These are phyloP conservation scores for Batillaria attramentaria DNA, from an alignment of 1,140 invertebrate species.

Conservation along the genomic window DNA sequence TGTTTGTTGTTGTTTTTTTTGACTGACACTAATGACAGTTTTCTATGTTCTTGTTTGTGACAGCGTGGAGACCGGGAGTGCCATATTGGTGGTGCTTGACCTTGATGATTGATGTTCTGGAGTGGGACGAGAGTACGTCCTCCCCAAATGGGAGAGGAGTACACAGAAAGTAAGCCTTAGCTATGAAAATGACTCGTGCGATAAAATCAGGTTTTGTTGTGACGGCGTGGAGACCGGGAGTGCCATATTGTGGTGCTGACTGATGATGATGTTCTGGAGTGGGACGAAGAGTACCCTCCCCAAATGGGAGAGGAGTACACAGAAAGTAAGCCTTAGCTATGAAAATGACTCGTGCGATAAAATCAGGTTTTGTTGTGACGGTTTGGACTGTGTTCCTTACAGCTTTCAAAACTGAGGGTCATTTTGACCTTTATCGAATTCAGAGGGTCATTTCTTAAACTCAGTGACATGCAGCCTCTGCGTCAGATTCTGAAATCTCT, in stretches of 20 bases:
- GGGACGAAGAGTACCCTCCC: slow-evolving; percentile 99
- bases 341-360: too few relatives aligned
- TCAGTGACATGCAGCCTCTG: too few relatives aligned
- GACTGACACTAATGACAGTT: too few relatives aligned
- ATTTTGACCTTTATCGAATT: too few relatives aligned
- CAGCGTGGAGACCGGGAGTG: slow-evolving; percentile 76
- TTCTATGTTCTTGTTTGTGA: too few relatives aligned
- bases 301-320: slow-evolving; percentile 99
- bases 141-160: slow-evolving; percentile 98
- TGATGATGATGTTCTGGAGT: slow-evolving; percentile 97
- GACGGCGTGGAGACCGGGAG: slow-evolving; percentile 75
- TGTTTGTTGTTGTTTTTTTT: not conserved
- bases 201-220: too few relatives aligned
- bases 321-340: slow-evolving; percentile 78
- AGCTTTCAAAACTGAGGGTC: too few relatives aligned
- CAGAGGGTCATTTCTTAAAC: too few relatives aligned
- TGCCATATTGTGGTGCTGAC: slow-evolving; percentile 92
- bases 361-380: too few relatives aligned
- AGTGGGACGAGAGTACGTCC: slow-evolving; percentile 99
- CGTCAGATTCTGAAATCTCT: too few relatives aligned
- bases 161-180: slow-evolving; percentile 84
- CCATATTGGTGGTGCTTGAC: slow-evolving; percentile 91
- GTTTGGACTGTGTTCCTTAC: too few relatives aligned
- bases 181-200: too few relatives aligned
- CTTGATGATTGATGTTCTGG: slow-evolving; percentile 97